Percentiles rank a stretch among this genome's conserved stretches.
phyloP scores from a whole-genome alignment of 2,797 vertebrate genomes.

The Pseudocheirus occidentalis region DNA sequence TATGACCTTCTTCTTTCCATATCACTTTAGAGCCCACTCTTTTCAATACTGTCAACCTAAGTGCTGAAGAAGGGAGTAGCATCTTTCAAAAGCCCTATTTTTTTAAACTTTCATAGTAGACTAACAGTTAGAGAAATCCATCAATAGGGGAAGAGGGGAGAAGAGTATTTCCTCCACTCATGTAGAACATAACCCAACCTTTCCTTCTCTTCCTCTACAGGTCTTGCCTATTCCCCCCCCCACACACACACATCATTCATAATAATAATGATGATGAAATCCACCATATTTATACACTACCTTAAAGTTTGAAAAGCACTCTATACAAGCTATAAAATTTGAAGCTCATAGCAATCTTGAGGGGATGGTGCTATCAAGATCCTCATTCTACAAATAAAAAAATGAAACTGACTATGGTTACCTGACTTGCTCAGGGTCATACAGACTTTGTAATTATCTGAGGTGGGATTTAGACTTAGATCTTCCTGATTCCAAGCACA shows the following conservation, averaged over 20 bases:
- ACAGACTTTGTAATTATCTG: neutral
- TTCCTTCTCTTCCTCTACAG: neutral
- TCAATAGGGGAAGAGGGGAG: too few species aligned
- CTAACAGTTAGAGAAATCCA: neutral
- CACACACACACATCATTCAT: neutral
- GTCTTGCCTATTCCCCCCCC: neutral
- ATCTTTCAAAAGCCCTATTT: neutral
- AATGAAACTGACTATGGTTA: neutral
- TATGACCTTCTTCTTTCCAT: neutral
- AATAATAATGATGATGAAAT: neutral
- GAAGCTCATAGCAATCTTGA: neutral
- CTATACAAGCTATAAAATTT: neutral
- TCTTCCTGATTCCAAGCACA: neutral
- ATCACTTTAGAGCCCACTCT: neutral
- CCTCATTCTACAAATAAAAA: neutral
- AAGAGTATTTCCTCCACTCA: neutral
- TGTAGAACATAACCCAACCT: neutral
- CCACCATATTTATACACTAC: neutral
- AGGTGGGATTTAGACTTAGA: neutral
- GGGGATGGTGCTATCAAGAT: neutral
- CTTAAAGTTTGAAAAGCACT: neutral
- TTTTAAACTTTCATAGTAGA: neutral
- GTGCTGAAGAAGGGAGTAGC: neutral
- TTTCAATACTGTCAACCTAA: neutral
- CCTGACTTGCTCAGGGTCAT: neutral